Evolutionary conservation across 2,113 vertebrate species (phyloP).

Genomic region (Brachyistius frenatus): DNA sequence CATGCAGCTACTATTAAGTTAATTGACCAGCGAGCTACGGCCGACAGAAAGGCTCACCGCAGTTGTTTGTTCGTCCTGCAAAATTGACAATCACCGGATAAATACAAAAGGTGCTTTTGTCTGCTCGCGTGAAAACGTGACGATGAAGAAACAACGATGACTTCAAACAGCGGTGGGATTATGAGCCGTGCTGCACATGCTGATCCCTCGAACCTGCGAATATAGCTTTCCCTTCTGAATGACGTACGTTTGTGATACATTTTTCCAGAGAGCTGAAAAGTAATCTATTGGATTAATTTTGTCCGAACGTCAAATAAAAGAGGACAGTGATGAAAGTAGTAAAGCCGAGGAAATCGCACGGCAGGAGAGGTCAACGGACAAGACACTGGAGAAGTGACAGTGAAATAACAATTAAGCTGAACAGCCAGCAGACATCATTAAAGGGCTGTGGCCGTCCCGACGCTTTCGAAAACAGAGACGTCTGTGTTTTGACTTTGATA

Average conservation of each 20-base stretch:
- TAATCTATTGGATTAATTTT: conserved; percentile 31
- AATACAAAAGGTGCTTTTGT: no score
- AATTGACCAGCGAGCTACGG: no score
- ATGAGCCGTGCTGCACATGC: not conserved
- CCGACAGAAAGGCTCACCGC: no score
- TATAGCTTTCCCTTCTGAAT: not conserved
- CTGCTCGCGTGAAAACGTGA: no score
- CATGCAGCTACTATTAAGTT: no score
- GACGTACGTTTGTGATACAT: not conserved
- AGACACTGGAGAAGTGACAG: conserved; percentile 36
- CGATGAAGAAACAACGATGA: no score
- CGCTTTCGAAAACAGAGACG: conserved; percentile 31
- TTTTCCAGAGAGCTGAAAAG: not conserved
- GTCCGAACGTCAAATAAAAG: conserved; percentile 26
- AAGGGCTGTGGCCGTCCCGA: conserved; percentile 4
- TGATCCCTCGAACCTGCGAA: not conserved
- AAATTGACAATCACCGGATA: no score
- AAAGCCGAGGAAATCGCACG: conserved; percentile 45
- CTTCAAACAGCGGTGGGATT: no score
- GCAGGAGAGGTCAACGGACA: conserved; percentile 47
- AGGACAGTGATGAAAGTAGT: conserved; percentile 40
- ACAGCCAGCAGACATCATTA: conserved; percentile 47
- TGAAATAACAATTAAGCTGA: conserved; percentile 46
- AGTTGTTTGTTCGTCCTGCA: no score
- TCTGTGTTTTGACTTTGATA: conserved; percentile 67